phyloP scores from a whole-genome alignment of 2,113 vertebrate genomes.

The Psettodes erumei region DNA sequence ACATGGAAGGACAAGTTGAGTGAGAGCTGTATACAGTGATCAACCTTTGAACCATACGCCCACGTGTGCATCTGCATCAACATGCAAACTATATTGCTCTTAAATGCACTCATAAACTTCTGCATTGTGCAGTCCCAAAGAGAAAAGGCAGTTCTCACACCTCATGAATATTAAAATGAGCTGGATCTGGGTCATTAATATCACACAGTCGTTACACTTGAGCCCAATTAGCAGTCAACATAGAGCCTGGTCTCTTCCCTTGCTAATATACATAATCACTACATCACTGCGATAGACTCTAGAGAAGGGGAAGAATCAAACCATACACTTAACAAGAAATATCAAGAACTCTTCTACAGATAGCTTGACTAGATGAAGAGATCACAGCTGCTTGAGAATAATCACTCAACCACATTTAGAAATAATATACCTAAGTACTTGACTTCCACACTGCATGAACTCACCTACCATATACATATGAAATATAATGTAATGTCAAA shows the following conservation, averaged over 20 bases:
- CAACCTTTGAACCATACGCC: constrained; percentile 52
- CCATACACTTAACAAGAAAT: constrained; percentile 31
- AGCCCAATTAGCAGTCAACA: constrained; percentile 83
- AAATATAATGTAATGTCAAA: background rate
- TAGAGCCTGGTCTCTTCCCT: constrained; percentile 66
- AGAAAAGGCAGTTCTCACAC: constrained; percentile 65
- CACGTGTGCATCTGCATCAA: constrained; percentile 18
- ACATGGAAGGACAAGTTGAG: constrained; percentile 54
- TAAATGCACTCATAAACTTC: constrained; percentile 39
- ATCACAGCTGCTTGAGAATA: constrained; percentile 26
- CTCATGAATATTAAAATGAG: constrained; percentile 82
- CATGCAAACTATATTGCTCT: constrained; percentile 6
- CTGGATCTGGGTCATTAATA: constrained; percentile 84
- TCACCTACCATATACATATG: background rate
- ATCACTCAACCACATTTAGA: constrained; percentile 15
- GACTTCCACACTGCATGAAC: constrained; percentile 7
- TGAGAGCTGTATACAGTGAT: constrained; percentile 37
- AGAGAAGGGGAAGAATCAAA: constrained; percentile 57
- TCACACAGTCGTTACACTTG: constrained; percentile 79
- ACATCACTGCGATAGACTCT: constrained; percentile 59
- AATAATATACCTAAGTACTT: constrained; percentile 1
- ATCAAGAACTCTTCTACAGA: constrained; percentile 50
- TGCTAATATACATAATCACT: constrained; percentile 74
- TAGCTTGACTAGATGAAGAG: background rate
- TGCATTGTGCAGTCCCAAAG: constrained; percentile 45